These are phyloP conservation scores for Pseudomyrmex concolor DNA, from an alignment of 1,140 invertebrate species.

Conservation along the genomic window DNA sequence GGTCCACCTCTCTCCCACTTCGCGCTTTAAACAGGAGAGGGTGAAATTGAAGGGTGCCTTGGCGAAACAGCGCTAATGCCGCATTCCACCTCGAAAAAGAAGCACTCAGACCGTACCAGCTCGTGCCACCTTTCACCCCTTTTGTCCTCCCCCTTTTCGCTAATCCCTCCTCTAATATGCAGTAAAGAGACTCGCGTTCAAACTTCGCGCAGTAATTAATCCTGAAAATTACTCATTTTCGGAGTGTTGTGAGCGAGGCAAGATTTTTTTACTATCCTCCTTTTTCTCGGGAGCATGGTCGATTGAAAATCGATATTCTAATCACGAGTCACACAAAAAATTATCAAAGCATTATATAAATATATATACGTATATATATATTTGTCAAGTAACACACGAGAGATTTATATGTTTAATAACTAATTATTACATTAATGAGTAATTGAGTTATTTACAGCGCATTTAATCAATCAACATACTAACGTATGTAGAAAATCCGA, in stretches of 20 bases:
- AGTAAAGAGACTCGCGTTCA: conserved; percentile 66
- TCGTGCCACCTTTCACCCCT: conserved; percentile 65
- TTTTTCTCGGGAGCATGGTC: background rate
- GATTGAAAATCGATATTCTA: background rate
- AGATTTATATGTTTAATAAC: conserved; percentile 1
- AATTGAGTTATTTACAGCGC: conserved; percentile 25
- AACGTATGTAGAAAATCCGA: conserved; percentile 2
- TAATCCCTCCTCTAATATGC: conserved; percentile 65
- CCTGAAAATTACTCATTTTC: conserved; percentile 71
- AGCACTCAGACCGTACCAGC: conserved; percentile 68
- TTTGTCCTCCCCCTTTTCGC: conserved; percentile 13
- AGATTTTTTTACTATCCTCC: conserved; percentile 6
- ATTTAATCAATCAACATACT: conserved; percentile 9
- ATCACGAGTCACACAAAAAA: background rate
- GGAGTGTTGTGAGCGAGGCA: conserved; percentile 10
- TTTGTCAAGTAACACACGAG: background rate
- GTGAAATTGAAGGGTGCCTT: conserved; percentile 68
- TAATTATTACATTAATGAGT: conserved; percentile 1
- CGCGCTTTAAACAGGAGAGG: conserved; percentile 62
- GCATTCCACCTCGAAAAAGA: conserved; percentile 70
- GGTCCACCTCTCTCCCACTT: background rate
- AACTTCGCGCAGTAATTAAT: conserved; percentile 69
- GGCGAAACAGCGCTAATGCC: conserved; percentile 72
- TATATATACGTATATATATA: conserved; percentile 2
- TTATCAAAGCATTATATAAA: background rate